Percentiles rank a stretch among this genome's conserved stretches.
These are phyloP conservation scores for Allophyes oxyacanthae DNA, from an alignment of 2,888 invertebrate genomes.

Conservation along the genomic window DNA sequence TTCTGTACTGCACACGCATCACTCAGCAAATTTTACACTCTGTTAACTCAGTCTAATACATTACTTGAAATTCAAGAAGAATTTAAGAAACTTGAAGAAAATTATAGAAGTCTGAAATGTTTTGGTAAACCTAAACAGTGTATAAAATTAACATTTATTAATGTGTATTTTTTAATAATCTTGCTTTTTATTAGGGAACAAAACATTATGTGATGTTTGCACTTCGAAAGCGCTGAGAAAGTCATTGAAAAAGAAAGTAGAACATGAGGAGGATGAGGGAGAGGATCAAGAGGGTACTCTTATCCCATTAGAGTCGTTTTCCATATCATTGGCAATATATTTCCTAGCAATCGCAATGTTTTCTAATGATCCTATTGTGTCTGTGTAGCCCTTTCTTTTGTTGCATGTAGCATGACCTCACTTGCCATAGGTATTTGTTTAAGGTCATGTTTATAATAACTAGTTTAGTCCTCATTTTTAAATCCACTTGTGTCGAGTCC, in stretches of 20 bases:
- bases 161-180: slow-evolving; percentile 61
- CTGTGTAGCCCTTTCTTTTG: slow-evolving; percentile 50
- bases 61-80: slow-evolving; percentile 19
- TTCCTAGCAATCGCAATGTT: slow-evolving; percentile 46
- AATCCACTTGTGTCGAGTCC: slow-evolving; percentile 30
- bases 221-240: slow-evolving; percentile 93
- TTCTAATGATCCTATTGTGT: slow-evolving; percentile 41
- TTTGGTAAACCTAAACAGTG: slow-evolving; percentile 12
- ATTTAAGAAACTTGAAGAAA: slow-evolving; percentile 6
- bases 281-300: slow-evolving; percentile 82
- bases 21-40: slow-evolving; percentile 59
- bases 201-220: slow-evolving; percentile 96
- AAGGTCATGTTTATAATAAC: slow-evolving; percentile 22
- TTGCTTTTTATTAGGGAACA: slow-evolving; percentile 93
- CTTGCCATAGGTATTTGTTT: slow-evolving; percentile 27
- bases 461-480: slow-evolving; percentile 25
- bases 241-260: slow-evolving; percentile 90
- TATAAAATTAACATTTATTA: slow-evolving; percentile 9
- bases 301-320: slow-evolving; percentile 50
- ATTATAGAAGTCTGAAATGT: background rate
- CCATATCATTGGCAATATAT: slow-evolving; percentile 34
- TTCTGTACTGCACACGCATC: slow-evolving; percentile 61
- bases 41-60: slow-evolving; percentile 39
- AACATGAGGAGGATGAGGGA: slow-evolving; percentile 81
- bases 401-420: slow-evolving; percentile 70